Evolutionary conservation across 2,113 vertebrate species (phyloP).

Genomic region (Urocolius indicus): DNA sequence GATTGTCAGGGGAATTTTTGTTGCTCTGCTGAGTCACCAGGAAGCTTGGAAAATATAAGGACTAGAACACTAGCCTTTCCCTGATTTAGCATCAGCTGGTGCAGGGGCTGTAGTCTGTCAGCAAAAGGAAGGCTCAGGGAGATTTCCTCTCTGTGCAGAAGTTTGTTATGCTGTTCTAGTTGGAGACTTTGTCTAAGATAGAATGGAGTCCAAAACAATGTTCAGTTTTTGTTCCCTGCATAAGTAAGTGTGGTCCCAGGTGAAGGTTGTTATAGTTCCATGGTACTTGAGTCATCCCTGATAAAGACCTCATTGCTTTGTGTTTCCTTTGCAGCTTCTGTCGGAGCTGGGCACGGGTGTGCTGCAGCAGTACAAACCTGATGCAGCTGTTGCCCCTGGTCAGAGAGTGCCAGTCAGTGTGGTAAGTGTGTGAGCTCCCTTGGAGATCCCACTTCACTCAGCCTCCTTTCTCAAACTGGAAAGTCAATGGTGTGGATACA

Average conservation of each 20-base stretch:
- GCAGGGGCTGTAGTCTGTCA: not conserved
- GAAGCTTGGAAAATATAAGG: not conserved
- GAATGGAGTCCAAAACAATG: not conserved
- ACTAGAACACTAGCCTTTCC: not conserved
- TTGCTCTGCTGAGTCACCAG: not conserved
- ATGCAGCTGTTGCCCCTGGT: conserved; percentile 68
- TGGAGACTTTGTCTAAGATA: not conserved
- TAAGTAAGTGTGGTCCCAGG: not conserved
- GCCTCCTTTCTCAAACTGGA: not conserved
- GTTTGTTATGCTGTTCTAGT: not conserved
- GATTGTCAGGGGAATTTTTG: not conserved
- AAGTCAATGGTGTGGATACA: not conserved
- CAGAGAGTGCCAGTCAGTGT: conserved; percentile 81
- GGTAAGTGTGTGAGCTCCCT: conserved; percentile 67
- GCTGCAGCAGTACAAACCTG: conserved; percentile 89
- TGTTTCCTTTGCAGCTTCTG: conserved; percentile 81
- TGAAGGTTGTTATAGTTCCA: not conserved
- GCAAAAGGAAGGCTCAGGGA: not conserved
- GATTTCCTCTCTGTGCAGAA: not conserved
- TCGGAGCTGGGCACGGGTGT: conserved; percentile 93
- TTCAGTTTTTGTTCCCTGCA: not conserved
- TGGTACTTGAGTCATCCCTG: not conserved
- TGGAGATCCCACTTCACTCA: not conserved
- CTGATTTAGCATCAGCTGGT: not conserved
- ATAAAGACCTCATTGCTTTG: not conserved